Conservation (phyloP, 2,797 vertebrate genomes). For the Danionella dracula region DNA sequence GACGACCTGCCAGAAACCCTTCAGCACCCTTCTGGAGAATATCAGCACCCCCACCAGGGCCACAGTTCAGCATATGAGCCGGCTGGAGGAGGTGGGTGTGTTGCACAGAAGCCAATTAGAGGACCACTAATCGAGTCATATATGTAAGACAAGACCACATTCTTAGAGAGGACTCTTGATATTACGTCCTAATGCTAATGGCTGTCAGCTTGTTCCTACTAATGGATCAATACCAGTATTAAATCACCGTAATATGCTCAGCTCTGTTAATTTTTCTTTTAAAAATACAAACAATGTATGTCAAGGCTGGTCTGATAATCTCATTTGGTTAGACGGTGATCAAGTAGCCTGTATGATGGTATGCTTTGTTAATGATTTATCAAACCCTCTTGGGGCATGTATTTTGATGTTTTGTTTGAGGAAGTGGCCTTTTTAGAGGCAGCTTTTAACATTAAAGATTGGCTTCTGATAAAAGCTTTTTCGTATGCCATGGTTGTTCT, state of each 20-base stretch:
- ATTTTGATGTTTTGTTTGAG: background rate
- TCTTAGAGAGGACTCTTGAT: background rate
- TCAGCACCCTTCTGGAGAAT: conserved; percentile 74
- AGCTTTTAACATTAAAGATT: background rate
- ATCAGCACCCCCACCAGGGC: conserved; percentile 82
- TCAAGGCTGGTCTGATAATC: background rate
- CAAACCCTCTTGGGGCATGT: background rate
- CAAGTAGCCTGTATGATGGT: background rate
- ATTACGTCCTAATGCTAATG: conserved; percentile 2
- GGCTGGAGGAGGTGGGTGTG: conserved; percentile 79
- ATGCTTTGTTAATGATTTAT: background rate
- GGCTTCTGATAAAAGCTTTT: background rate
- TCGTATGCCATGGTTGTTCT: no score
- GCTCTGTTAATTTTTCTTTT: conserved; percentile 10
- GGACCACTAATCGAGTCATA: conserved; percentile 10
- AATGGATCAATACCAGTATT: background rate
- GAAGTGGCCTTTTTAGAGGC: background rate
- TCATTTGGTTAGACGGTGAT: background rate
- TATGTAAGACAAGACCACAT: background rate
- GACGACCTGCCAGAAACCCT: conserved; percentile 72
- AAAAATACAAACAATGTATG: background rate
- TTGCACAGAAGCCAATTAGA: background rate
- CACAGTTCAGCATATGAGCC: conserved; percentile 75
- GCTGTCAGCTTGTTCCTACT: background rate
- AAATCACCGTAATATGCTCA: background rate